A percentile compares a stretch with the other conserved stretches of the same genome.
phyloP scores from a whole-genome alignment of 2,113 vertebrate species.

The Ariopsis seemanni region DNA sequence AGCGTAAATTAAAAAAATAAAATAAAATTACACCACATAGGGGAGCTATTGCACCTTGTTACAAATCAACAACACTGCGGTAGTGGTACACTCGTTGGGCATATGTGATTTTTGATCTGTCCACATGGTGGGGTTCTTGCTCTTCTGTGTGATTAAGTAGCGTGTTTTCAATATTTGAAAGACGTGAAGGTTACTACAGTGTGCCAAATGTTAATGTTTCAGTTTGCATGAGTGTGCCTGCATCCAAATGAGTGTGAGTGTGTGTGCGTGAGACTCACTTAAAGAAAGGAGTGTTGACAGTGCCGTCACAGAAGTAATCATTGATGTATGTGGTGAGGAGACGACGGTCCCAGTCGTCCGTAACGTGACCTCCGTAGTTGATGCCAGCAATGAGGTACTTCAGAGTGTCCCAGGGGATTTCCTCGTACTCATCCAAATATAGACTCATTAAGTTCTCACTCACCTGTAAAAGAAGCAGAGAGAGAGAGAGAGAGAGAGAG shows the following conservation, averaged over 20 bases:
- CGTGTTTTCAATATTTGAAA: neutral
- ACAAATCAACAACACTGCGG: neutral
- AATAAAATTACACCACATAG: constrained; percentile 29
- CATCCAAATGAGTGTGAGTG: constrained; percentile 27
- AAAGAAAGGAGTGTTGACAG: constrained; percentile 70
- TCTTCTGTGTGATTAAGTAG: neutral
- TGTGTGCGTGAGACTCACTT: constrained; percentile 67
- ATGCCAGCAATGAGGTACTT: constrained; percentile 84
- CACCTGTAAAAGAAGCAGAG: constrained; percentile 64
- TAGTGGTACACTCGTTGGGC: too few relatives aligned
- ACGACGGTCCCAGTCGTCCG: constrained; percentile 85
- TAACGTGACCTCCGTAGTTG: constrained; percentile 88
- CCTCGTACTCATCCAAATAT: constrained; percentile 83
- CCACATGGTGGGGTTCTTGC: constrained; percentile 50
- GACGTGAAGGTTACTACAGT: constrained; percentile 13
- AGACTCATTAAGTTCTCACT: constrained; percentile 83
- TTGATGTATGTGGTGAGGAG: constrained; percentile 86
- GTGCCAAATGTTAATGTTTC: constrained; percentile 33
- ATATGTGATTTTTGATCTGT: neutral
- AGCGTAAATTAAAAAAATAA: constrained; percentile 1
- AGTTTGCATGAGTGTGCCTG: constrained; percentile 25
- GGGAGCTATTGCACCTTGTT: constrained; percentile 45
- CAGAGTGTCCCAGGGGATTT: constrained; percentile 87
- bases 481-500: neutral
- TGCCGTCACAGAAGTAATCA: constrained; percentile 82